Evolutionary conservation across 2,113 vertebrate species (phyloP).

Genomic region (Pyxicephalus adspersus): DNA sequence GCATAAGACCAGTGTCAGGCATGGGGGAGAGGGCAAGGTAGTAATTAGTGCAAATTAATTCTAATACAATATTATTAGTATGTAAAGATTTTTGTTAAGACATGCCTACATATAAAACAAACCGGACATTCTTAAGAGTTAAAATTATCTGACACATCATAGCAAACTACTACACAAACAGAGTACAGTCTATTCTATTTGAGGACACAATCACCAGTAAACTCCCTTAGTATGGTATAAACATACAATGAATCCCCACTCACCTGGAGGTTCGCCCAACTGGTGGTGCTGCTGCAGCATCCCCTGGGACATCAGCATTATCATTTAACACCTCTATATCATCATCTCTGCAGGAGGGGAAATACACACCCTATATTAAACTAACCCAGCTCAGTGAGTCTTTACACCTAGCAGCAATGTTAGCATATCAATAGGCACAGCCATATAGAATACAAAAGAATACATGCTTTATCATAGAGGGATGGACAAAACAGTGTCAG

Average conservation of each 20-base stretch:
- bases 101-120: too few relatives aligned
- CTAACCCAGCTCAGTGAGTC: constrained; percentile 6
- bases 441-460: neutral
- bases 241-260: constrained; percentile 47
- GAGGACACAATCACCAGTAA: neutral
- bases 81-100: too few relatives aligned
- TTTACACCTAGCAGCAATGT: too few relatives aligned
- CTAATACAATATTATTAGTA: too few relatives aligned
- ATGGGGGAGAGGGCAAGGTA: too few relatives aligned
- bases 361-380: constrained; percentile 51
- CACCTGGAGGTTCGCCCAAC: constrained; percentile 81
- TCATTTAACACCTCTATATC: constrained; percentile 97
- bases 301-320: constrained; percentile 78
- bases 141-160: neutral
- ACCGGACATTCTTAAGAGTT: neutral
- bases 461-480: neutral
- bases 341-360: constrained; percentile 82
- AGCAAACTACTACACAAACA: too few relatives aligned
- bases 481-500: neutral
- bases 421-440: neutral
- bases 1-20: too few relatives aligned
- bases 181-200: too few relatives aligned
- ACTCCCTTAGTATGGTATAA: neutral
- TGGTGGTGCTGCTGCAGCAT: constrained; percentile 73
- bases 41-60: too few relatives aligned